These are phyloP conservation scores for Nycticorax nycticorax DNA, from an alignment of 2,113 vertebrate species.

Conservation along the genomic window DNA sequence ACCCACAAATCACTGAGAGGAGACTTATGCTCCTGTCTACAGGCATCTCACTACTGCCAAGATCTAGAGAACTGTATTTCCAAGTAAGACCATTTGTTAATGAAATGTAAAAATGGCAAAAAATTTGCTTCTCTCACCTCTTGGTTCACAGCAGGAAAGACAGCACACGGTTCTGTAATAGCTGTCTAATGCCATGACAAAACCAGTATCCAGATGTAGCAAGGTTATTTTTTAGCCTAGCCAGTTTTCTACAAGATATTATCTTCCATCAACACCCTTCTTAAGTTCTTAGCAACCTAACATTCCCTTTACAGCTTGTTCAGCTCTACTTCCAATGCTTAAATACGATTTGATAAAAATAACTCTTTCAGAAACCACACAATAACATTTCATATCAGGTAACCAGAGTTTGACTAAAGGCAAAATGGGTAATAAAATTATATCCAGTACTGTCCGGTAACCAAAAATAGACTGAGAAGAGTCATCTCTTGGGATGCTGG, in stretches of 20 bases:
- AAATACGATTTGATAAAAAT: neutral
- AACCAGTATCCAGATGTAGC: neutral
- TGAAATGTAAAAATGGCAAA: neutral
- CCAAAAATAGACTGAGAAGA: neutral
- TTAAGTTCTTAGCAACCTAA: neutral
- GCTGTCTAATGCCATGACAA: neutral
- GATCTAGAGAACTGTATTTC: neutral
- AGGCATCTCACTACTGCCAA: neutral
- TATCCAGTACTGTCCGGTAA: neutral
- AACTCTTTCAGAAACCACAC: neutral
- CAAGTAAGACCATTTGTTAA: neutral
- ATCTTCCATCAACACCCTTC: neutral
- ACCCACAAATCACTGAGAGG: neutral
- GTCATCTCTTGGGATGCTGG: neutral
- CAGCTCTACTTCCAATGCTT: neutral
- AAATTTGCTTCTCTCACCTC: neutral
- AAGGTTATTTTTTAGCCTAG: neutral
- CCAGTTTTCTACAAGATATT: neutral
- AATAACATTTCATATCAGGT: neutral
- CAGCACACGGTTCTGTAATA: neutral
- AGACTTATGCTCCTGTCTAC: neutral
- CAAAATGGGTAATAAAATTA: neutral
- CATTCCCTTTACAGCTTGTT: neutral
- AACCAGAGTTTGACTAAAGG: neutral
- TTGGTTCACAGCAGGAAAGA: neutral